A percentile compares a stretch with the other conserved stretches of the same genome.
Conservation (phyloP, 2,888 invertebrate species). For the Drosophila cognata region DNA sequence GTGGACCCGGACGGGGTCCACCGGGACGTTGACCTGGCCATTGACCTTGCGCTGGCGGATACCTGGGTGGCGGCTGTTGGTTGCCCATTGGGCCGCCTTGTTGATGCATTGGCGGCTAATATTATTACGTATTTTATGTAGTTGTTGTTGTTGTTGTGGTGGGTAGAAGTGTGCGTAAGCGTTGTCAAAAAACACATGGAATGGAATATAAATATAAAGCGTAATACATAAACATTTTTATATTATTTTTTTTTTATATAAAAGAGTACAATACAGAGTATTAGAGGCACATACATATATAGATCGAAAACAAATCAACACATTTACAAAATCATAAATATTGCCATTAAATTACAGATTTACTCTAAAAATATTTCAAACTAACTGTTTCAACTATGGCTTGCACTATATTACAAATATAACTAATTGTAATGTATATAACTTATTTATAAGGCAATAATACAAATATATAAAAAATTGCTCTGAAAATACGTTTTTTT, state of each 20-base stretch:
- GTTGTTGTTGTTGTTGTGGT: slow-evolving; percentile 70
- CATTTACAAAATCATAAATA: slow-evolving; percentile 56
- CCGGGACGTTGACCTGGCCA: slow-evolving; percentile 86
- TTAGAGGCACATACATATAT: slow-evolving; percentile 27
- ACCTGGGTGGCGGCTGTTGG: slow-evolving; percentile 86
- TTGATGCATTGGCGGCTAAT: slow-evolving; percentile 86
- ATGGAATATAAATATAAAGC: slow-evolving; percentile 80
- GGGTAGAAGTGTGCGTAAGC: slow-evolving; percentile 77
- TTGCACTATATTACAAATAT: slow-evolving; percentile 34
- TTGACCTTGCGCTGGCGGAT: slow-evolving; percentile 85
- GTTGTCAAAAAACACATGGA: slow-evolving; percentile 79
- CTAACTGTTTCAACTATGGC: slow-evolving; percentile 8
- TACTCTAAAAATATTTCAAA: slow-evolving; percentile 2
- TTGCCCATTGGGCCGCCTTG: slow-evolving; percentile 86
- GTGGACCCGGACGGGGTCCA: slow-evolving; percentile 86
- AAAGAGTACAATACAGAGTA: slow-evolving; percentile 31
- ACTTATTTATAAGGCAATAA: slow-evolving; percentile 39
- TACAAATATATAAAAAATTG: slow-evolving; percentile 57
- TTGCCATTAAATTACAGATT: slow-evolving; percentile 21
- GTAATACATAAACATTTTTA: slow-evolving; percentile 76
- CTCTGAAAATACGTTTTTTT: slow-evolving; percentile 62
- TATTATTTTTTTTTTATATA: slow-evolving; percentile 27
- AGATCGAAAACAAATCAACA: slow-evolving; percentile 39
- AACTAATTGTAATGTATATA: slow-evolving; percentile 24
- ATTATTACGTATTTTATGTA: slow-evolving; percentile 62